Base-by-base conservation (phyloP, 2,797 vertebrate species). In the Sciurus vulgaris region DNA sequence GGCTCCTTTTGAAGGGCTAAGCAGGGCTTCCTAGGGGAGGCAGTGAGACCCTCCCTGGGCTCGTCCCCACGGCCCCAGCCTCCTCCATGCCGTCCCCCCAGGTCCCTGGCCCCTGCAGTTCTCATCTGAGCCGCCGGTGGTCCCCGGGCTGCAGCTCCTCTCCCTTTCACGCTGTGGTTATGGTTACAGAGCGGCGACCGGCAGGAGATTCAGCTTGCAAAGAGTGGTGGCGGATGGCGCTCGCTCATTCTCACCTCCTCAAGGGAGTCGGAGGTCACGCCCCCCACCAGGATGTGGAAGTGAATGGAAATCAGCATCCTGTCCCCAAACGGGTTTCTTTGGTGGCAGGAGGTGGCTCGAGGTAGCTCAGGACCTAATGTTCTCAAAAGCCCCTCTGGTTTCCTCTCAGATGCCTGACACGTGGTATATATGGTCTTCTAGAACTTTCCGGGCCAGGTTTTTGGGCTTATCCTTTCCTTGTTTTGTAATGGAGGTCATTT, bases 221-320 rank as follows among this genome's bases (percentile, higher is more conserved):
- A 94, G 87, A 90, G 67, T 17, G 28, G 59, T 49, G 38, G 73
- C 35, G 85, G 94, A 95, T 90, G 38, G 38, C 38, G 38, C 38
- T 38, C 38, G 38, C 38, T 38, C 38, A 4, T 91, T 95, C 89
- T 83, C 85, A 85, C 56, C 92, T 91, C 2, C 0, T 77, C 78
- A 11, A n/a, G 76, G 3, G 33, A 76, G 72, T 20, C 74, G 61
- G 65, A 94, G 92, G 92, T 89, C 49, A 61, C 30, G 83, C 65
- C 82, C 92, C 81, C 22, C n/a, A 49, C n/a, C 13, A 44, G 74
- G 67, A 86, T 63, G 65, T 78, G 91, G 24, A 73, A 73, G 79
- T 92, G 79, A 74, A 70, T 33, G 82, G 61, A 73, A 82, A 77
- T 74, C 9, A 86, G 15, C 20, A 1, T 69, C 79, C 73, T 28